These are phyloP conservation scores for Tympanuchus pallidicinctus DNA, from an alignment of 2,113 vertebrate genomes.

Conservation along the genomic window DNA sequence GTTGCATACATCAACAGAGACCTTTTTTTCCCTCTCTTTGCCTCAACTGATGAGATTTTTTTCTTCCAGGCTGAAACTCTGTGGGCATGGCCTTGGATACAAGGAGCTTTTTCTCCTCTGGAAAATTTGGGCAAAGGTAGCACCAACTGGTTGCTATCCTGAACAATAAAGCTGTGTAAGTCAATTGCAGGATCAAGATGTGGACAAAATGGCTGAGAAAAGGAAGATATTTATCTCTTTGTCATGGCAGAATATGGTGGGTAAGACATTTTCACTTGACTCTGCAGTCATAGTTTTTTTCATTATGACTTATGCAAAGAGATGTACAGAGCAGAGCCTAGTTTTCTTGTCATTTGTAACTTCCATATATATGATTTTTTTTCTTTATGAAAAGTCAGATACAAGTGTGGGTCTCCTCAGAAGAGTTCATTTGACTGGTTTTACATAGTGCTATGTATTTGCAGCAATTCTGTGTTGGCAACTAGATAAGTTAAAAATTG, in stretches of 20 bases:
- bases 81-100: neutral
- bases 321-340: neutral
- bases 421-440: neutral
- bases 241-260: neutral
- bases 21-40: no score
- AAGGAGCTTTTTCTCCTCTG: neutral
- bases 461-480: neutral
- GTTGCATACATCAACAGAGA: accelerated
- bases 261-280: neutral
- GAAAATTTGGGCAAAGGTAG: neutral
- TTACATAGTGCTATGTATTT: neutral
- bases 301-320: neutral
- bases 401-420: neutral
- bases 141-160: neutral
- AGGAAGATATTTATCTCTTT: neutral
- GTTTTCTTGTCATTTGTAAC: neutral
- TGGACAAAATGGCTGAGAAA: conserved; percentile 1
- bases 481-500: neutral
- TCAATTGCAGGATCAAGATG: neutral
- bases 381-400: neutral
- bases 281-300: neutral
- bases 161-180: neutral
- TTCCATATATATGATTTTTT: neutral
- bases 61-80: neutral
- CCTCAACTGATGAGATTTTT: neutral